These are phyloP conservation scores for Sphenopsis melanotis DNA, from an alignment of 2,797 vertebrate genomes.

Conservation along the genomic window DNA sequence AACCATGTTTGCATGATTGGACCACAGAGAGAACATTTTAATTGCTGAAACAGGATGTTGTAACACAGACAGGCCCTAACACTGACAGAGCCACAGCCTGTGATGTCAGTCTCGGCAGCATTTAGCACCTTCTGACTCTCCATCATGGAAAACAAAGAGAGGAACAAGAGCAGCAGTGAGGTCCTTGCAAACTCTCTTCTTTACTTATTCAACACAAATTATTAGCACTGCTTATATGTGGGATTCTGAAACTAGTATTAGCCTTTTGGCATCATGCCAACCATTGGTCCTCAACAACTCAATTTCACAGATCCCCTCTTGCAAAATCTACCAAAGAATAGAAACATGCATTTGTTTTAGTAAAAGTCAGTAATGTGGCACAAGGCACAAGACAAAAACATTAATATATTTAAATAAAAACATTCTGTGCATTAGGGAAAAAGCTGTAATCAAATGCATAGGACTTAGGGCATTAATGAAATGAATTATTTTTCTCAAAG, in stretches of 20 bases:
- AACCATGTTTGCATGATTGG: background rate
- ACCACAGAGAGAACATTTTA: background rate
- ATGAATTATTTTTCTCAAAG: background rate
- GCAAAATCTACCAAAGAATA: background rate
- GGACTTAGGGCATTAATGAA: background rate
- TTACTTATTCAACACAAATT: background rate
- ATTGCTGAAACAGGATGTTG: background rate
- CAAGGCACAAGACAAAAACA: background rate
- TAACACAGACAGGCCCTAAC: background rate
- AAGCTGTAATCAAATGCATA: background rate
- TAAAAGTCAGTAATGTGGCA: background rate
- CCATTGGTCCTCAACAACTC: background rate
- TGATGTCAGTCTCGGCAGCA: rapidly evolving
- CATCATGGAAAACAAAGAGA: background rate
- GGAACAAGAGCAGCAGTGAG: background rate
- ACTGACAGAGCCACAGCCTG: background rate
- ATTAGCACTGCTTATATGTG: background rate
- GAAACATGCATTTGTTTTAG: background rate
- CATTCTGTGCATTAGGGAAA: background rate
- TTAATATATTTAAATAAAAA: background rate
- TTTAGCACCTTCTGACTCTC: background rate
- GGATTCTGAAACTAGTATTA: background rate
- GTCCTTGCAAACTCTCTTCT: background rate
- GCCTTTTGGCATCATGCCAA: background rate
- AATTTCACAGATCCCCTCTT: background rate